Base-by-base conservation (phyloP, 2,113 vertebrate genomes). In the Colinus virginianus region DNA sequence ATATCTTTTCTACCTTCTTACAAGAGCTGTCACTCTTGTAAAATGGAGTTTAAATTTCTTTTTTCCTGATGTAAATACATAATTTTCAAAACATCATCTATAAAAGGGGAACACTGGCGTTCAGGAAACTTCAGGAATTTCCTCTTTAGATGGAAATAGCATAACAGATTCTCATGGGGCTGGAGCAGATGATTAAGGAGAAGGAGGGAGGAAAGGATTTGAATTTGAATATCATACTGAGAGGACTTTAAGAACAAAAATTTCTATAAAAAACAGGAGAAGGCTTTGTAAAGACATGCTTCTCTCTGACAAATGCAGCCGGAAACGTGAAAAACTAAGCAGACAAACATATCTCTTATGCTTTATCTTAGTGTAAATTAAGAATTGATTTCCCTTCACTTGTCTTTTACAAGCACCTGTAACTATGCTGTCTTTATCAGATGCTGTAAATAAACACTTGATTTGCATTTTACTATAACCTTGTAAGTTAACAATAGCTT, bases 301-400 rank as follows among this genome's bases (percentile, higher is more conserved):
- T 94, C 38, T 89, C 59, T 53, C 84, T 96, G 76, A 85, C 59
- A 95, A 96, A 93, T 85, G 12, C n/a, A 89, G 71, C n/a, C 87
- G 1, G 3, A 94, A 89, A 66, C 53, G 11, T 48, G 63, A 85
- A 8, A 23, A 45, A 89, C 34, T 21, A 49, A 87, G 59, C 30
- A 83, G 71, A 30, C 58, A 85, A 89, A 82, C 9, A 87, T 26
- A 83, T 85, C 19, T 79, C 87, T 74, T 85, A 28, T 77, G 59
- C 85, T 90, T 74, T 2, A 28, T 61, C 6, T 85, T 77, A 74
- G 59, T 42, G 49, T 85, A 94, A 95, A 95, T 95, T 79, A 93
- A 84, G 82, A 77, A 96, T 94, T 93, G 91, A 95, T 96, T 96
- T 96, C 91, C 71, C n/a, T 83, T 93, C 93, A 80, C 71, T 91